A percentile compares a stretch with the other conserved stretches of the same genome.
Conservation (phyloP, 1,140 invertebrate species). For the Nasonia giraulti region DNA sequence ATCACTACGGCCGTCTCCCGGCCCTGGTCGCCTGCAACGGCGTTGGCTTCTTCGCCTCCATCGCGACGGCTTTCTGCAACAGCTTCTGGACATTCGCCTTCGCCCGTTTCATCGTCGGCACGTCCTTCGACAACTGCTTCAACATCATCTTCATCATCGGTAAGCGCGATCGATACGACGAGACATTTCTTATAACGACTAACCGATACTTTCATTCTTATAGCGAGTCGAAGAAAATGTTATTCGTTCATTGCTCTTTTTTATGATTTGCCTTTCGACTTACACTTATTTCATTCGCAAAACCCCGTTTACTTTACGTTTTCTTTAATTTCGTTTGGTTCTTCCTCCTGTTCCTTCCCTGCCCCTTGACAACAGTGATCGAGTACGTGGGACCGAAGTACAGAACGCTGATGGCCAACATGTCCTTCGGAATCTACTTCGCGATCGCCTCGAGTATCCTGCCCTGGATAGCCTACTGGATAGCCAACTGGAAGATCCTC, state of each 20-base stretch:
- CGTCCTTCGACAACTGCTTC: slow-evolving; percentile 92
- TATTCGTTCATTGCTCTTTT: background rate
- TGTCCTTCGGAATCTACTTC: slow-evolving; percentile 92
- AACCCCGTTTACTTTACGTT: slow-evolving; percentile 1
- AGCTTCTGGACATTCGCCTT: slow-evolving; percentile 85
- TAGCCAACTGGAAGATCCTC: slow-evolving; percentile 86
- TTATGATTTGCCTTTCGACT: slow-evolving; percentile 3
- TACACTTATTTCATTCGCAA: background rate
- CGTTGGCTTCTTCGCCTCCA: slow-evolving; percentile 84
- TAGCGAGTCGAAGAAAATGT: background rate
- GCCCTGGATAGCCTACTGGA: slow-evolving; percentile 87
- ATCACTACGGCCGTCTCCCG: slow-evolving; percentile 74
- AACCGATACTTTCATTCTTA: too few relatives aligned
- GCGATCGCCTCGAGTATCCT: slow-evolving; percentile 85
- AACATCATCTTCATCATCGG: slow-evolving; percentile 94
- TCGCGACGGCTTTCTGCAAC: slow-evolving; percentile 83
- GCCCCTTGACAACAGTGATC: slow-evolving; percentile 77
- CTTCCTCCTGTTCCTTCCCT: background rate
- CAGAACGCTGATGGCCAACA: slow-evolving; percentile 90
- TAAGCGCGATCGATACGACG: slow-evolving; percentile 62
- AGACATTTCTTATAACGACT: too few relatives aligned
- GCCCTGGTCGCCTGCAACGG: slow-evolving; percentile 82
- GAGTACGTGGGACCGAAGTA: slow-evolving; percentile 92
- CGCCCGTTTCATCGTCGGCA: slow-evolving; percentile 87
- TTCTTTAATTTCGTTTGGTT: background rate